Evolutionary conservation across 2,113 vertebrate genomes (phyloP).

Genomic region (Leptobrachium leishanense): DNA sequence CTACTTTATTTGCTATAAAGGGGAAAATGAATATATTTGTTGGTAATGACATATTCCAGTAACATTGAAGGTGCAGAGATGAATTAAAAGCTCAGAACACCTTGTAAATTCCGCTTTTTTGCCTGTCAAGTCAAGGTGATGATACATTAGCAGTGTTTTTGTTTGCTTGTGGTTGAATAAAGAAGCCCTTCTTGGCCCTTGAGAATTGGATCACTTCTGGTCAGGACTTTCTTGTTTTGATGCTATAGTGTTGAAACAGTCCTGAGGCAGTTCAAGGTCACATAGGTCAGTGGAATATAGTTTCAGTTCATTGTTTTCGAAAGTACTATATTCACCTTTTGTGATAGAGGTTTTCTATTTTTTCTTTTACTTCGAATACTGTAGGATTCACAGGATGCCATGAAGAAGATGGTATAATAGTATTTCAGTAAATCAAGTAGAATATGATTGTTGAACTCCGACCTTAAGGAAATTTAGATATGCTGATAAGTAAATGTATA

Average conservation of each 20-base stretch:
- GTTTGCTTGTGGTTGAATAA: constrained; percentile 41
- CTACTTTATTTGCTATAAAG: too few species aligned
- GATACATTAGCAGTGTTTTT: constrained; percentile 46
- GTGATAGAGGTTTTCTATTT: constrained; percentile 24
- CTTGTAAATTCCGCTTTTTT: background rate
- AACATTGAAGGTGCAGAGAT: too few species aligned
- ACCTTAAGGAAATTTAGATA: constrained; percentile 42
- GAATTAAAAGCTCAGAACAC: background rate
- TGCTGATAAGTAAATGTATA: constrained; percentile 43
- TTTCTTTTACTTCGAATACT: constrained; percentile 29
- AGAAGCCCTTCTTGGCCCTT: constrained; percentile 28
- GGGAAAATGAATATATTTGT: too few species aligned
- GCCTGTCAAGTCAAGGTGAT: constrained; percentile 32
- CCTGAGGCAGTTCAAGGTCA: constrained; percentile 43
- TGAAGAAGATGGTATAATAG: constrained; percentile 21
- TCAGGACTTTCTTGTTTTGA: constrained; percentile 41
- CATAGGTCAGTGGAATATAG: constrained; percentile 34
- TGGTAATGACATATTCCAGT: too few species aligned
- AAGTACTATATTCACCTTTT: constrained; percentile 20
- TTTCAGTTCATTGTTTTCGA: constrained; percentile 43
- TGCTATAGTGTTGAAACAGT: constrained; percentile 13
- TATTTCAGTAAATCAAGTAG: constrained; percentile 42
- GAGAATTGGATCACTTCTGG: constrained; percentile 35
- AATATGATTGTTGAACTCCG: constrained; percentile 40
- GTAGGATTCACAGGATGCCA: constrained; percentile 28